Evolutionary conservation across 1,140 invertebrate species (phyloP).

Genomic region (Eufriesea mexicana): DNA sequence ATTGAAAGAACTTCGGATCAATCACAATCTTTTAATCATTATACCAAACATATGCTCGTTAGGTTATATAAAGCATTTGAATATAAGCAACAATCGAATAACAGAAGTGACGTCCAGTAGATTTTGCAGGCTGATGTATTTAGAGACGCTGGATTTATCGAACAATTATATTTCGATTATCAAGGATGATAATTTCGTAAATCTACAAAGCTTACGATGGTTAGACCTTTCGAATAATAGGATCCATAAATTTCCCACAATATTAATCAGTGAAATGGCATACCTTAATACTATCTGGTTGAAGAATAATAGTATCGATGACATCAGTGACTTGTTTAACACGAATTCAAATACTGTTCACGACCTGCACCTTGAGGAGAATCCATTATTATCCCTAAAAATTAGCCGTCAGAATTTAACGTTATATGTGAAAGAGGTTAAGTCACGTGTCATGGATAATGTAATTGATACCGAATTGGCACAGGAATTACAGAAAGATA

Average conservation of each 20-base stretch:
- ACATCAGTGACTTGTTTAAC: not conserved
- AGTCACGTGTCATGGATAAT: no score
- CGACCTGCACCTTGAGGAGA: slow-evolving; percentile 11
- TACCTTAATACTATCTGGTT: not conserved
- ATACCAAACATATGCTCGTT: slow-evolving; percentile 69
- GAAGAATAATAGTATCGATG: not conserved
- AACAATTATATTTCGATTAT: slow-evolving; percentile 71
- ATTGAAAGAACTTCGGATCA: slow-evolving; percentile 68
- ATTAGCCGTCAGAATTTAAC: not conserved
- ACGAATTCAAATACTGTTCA: rapidly evolving
- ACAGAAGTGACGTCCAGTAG: slow-evolving; percentile 30
- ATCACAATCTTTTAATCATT: slow-evolving; percentile 65
- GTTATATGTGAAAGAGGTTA: not conserved
- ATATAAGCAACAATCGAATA: slow-evolving; percentile 72
- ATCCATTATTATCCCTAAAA: not conserved
- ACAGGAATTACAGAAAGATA: no score
- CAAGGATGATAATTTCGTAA: slow-evolving; percentile 64
- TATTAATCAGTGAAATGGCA: not conserved
- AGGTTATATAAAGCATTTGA: slow-evolving; percentile 57
- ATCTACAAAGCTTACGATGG: slow-evolving; percentile 60
- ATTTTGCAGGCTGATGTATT: slow-evolving; percentile 51
- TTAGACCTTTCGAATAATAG: slow-evolving; percentile 76
- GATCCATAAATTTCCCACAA: slow-evolving; percentile 64
- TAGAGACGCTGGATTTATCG: slow-evolving; percentile 69
- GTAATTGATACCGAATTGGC: no score